These are phyloP conservation scores for Marmota monax DNA, from an alignment of 2,113 vertebrate genomes.

Conservation along the genomic window DNA sequence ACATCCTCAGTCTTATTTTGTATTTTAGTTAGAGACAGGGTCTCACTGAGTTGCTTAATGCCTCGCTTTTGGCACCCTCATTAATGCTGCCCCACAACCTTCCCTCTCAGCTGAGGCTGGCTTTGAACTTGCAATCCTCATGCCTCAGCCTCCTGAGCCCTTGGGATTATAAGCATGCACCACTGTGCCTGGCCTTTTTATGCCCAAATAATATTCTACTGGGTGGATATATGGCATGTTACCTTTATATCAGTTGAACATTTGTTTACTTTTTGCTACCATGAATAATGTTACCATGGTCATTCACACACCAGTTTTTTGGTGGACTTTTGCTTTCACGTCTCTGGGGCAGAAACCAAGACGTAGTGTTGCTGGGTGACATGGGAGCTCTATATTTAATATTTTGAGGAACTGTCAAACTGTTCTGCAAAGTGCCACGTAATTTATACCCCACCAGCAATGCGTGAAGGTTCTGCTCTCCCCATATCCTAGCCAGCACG, in stretches of 20 bases:
- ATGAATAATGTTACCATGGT: neutral
- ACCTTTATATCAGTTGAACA: neutral
- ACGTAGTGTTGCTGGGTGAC: neutral
- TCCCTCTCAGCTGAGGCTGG: no score
- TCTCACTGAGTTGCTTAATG: no score
- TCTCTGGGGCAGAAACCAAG: neutral
- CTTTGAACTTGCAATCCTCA: no score
- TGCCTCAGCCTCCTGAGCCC: no score
- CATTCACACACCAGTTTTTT: neutral
- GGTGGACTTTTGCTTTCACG: neutral
- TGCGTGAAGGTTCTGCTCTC: neutral
- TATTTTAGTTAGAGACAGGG: no score
- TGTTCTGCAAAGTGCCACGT: constrained; percentile 1
- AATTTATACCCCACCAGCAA: neutral
- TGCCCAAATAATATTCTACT: neutral
- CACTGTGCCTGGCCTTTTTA: neutral
- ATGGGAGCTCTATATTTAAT: neutral
- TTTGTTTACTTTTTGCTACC: neutral
- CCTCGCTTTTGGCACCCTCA: no score
- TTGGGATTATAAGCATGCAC: no score
- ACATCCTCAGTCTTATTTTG: no score
- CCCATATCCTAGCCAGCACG: neutral
- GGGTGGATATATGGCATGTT: neutral
- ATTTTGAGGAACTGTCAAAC: neutral
- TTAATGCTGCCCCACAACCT: no score